Evolutionary conservation across 2,113 vertebrate species (phyloP).

Genomic region (Embiotoca jacksoni): DNA sequence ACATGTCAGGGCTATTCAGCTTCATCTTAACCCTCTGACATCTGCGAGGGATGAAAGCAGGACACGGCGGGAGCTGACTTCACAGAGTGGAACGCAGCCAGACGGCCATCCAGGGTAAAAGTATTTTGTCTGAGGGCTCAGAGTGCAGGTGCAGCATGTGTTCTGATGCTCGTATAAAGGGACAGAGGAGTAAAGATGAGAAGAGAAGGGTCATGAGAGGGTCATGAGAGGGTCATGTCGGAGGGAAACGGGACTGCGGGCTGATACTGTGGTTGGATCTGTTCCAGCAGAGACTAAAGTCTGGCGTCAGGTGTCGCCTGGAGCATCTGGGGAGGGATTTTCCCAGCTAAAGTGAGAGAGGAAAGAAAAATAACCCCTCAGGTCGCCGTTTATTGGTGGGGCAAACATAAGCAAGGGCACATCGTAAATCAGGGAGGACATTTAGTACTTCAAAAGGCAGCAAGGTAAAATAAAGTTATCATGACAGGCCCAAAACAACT

Average conservation of each 20-base stretch:
- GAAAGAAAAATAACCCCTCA: conserved; percentile 5
- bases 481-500: too few species aligned
- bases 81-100: neutral
- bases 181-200: neutral
- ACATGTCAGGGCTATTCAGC: neutral
- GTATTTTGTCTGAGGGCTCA: neutral
- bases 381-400: neutral
- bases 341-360: conserved; percentile 65
- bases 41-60: neutral
- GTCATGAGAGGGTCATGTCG: neutral
- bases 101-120: too few species aligned
- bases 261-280: conserved; percentile 10
- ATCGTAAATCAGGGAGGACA: too few species aligned
- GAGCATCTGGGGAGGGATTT: conserved; percentile 66
- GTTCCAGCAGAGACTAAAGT: conserved; percentile 67
- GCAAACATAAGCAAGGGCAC: neutral
- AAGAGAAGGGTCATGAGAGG: neutral
- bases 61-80: neutral
- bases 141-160: neutral
- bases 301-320: conserved; percentile 64
- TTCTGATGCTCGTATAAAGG: neutral
- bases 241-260: neutral
- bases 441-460: too few species aligned
- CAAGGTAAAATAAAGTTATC: neutral
- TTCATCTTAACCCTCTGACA: conserved; percentile 2